A percentile compares a stretch with the other conserved stretches of the same genome.
Evolutionary conservation across 2,888 invertebrate genomes (phyloP).

Genomic region (Spialia ferax): DNA sequence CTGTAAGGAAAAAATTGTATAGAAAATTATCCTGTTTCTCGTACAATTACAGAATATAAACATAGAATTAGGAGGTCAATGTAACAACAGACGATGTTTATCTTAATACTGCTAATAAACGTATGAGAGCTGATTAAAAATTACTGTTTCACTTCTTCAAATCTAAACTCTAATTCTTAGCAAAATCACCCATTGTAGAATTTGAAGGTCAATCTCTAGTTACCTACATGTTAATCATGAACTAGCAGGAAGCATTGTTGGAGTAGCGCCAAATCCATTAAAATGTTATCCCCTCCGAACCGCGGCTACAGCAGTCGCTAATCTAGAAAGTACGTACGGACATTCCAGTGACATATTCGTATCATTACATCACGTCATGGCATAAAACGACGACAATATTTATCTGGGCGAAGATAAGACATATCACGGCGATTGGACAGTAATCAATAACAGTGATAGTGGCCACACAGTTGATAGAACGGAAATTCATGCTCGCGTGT

Average conservation of each 20-base stretch:
- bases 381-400: slow-evolving; percentile 12
- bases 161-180: neutral
- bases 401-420: slow-evolving; percentile 15
- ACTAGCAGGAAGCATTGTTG: slow-evolving; percentile 22
- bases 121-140: neutral
- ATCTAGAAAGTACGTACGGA: slow-evolving; percentile 24
- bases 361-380: slow-evolving; percentile 13
- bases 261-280: slow-evolving; percentile 36
- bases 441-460: slow-evolving; percentile 37
- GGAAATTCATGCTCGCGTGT: slow-evolving; percentile 16
- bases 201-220: slow-evolving; percentile 32
- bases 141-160: neutral
- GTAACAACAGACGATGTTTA: neutral
- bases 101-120: neutral
- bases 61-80: neutral
- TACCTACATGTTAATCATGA: slow-evolving; percentile 35
- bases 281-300: slow-evolving; percentile 24
- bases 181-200: slow-evolving; percentile 19
- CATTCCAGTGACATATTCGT: slow-evolving; percentile 10
- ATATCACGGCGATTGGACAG: slow-evolving; percentile 25
- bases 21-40: neutral
- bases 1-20: neutral
- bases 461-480: slow-evolving; percentile 27
- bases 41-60: neutral
- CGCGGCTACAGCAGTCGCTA: slow-evolving; percentile 21